Base-by-base conservation (phyloP, 1,140 invertebrate species). In the Planococcus citri region DNA sequence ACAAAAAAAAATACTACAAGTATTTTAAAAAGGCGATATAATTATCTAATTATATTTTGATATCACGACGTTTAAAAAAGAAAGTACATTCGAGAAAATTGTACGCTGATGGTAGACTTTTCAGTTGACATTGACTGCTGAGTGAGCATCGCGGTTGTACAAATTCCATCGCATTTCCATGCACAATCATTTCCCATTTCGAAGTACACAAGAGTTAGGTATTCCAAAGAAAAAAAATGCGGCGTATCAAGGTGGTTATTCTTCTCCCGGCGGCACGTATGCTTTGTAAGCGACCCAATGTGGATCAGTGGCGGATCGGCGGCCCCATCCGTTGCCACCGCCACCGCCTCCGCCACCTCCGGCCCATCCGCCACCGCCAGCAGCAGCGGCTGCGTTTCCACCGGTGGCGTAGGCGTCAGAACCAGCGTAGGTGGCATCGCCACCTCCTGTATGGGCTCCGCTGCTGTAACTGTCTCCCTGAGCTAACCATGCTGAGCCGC, bases 271-370 rank as follows among this genome's bases (percentile, higher is more conserved):
- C 2, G 71, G 71, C 25, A 70, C 58, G 21, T 72, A 70, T 12
- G 71, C 71, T 20, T 69, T 33, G 69, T 70, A 70, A 1, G 69
- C 71, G 14, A 70, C 71, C 69, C 71, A 70, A 58, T 70, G 71
- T 0, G 69, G 71, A 24, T 70, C 71, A 27, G 60, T 64, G 29
- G 60, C 41, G 4, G 58, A 64, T 57, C 51, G 57, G 14, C 70
- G 37, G n/a, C 70, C 70, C 4, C 71, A 41, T 17, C 68, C 68
- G 27, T 70, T 61, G 22, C 71, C 57, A 24, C 58, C 60, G 33
- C 58, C 71, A 12, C 71, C 61, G 1, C 64, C 61, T 33, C 69
- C 60, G n/a, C 69, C 70, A 6, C 29, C 29, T 33, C 29, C 24
- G 9, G 3, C 60, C 4, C 60, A 22, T 64, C 22, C 61, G 1